A percentile compares a stretch with the other conserved stretches of the same genome.
Evolutionary conservation across 2,797 vertebrate genomes (phyloP).

Genomic region (Pipistrellus pygmaeus): DNA sequence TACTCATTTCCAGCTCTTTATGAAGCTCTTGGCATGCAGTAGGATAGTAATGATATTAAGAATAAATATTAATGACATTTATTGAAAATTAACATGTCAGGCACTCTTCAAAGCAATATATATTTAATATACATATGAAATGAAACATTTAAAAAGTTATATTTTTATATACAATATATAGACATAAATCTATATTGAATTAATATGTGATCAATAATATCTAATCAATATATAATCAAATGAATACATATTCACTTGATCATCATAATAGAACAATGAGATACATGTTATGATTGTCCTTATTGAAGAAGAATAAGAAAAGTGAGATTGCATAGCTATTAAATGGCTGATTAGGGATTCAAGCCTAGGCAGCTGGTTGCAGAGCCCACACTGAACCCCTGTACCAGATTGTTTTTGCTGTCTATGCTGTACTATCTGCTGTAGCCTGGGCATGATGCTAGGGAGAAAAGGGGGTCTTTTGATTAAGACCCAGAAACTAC

Average conservation of each 20-base stretch:
- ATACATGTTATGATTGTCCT: background rate
- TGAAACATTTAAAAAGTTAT: background rate
- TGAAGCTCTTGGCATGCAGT: background rate
- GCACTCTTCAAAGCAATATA: background rate
- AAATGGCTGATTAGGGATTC: background rate
- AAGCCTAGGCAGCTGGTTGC: background rate
- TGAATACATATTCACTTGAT: background rate
- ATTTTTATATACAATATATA: background rate
- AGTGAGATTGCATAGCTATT: background rate
- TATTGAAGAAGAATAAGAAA: background rate
- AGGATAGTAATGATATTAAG: background rate
- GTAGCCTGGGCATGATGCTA: background rate
- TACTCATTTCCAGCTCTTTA: slow-evolving; percentile 34
- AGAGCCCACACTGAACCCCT: background rate
- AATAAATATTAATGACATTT: slow-evolving; percentile 48
- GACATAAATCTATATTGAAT: background rate
- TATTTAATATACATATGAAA: background rate
- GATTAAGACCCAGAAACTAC: background rate
- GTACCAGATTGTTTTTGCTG: background rate
- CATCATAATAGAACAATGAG: background rate
- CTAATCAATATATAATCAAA: background rate
- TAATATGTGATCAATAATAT: background rate
- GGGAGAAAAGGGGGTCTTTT: background rate
- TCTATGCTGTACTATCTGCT: background rate
- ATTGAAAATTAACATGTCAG: background rate